A percentile compares a stretch with the other conserved stretches of the same genome.
Conservation (phyloP, 2,113 vertebrate species). For the Oncorhynchus gorbuscha region DNA sequence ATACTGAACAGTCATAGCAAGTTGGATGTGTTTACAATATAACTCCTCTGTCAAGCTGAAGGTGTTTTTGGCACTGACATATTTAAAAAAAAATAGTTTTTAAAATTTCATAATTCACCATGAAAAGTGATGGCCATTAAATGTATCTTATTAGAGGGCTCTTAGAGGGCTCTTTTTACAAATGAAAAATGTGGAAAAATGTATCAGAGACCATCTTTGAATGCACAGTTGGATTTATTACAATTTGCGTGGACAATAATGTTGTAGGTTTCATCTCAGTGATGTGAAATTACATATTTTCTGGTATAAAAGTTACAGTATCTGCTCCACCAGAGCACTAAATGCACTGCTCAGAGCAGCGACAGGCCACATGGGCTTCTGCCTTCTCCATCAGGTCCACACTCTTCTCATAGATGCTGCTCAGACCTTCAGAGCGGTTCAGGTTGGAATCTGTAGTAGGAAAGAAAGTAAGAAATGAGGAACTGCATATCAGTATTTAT, state of each 20-base stretch:
- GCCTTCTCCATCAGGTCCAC: slow-evolving; percentile 59
- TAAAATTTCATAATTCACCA: no score
- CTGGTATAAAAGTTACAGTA: background rate
- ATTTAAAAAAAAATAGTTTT: no score
- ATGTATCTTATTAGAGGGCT: no score
- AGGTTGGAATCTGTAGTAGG: slow-evolving; percentile 46
- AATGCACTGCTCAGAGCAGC: slow-evolving; percentile 62
- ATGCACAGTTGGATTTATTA: slow-evolving; percentile 39
- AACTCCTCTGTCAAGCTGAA: no score
- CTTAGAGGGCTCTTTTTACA: background rate
- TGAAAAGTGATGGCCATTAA: no score
- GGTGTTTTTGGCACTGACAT: no score
- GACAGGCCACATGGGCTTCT: slow-evolving; percentile 67
- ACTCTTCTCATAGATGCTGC: slow-evolving; percentile 49
- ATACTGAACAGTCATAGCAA: background rate
- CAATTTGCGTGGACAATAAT: slow-evolving; percentile 1
- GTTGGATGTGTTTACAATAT: no score
- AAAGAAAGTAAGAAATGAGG: slow-evolving; percentile 14
- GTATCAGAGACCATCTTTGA: background rate
- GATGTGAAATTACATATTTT: background rate
- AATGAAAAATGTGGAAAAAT: background rate
- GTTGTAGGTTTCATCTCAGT: background rate
- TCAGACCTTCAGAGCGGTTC: slow-evolving; percentile 13
- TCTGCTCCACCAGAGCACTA: slow-evolving; percentile 28
- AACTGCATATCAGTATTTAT: background rate